These are phyloP conservation scores for Parapsyche elsis DNA, from an alignment of 1,140 invertebrate genomes.

Conservation along the genomic window DNA sequence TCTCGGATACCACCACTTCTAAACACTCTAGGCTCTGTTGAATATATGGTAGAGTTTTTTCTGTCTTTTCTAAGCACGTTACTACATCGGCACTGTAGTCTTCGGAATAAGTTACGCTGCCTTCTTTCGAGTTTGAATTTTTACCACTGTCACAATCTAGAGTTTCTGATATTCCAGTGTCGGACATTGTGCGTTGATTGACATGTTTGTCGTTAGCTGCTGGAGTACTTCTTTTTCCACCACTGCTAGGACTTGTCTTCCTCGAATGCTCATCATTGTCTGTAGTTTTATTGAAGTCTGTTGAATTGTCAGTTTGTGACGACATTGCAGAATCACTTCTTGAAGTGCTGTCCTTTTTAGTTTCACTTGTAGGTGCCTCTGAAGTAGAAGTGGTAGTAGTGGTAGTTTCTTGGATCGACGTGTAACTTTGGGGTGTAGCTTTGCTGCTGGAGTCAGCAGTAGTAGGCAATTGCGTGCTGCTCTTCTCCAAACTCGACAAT, in stretches of 20 bases:
- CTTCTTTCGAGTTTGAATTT: slow-evolving; percentile 37
- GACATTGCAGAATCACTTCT: slow-evolving; percentile 53
- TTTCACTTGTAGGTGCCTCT: slow-evolving; percentile 2
- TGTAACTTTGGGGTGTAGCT: slow-evolving; percentile 13
- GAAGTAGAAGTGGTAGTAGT: slow-evolving; percentile 39
- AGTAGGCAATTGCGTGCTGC: background rate
- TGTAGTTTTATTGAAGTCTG: slow-evolving; percentile 34
- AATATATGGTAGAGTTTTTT: slow-evolving; percentile 4
- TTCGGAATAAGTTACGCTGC: slow-evolving; percentile 47
- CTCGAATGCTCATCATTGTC: slow-evolving; percentile 38
- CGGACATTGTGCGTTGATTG: slow-evolving; percentile 35
- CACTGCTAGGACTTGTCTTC: slow-evolving; percentile 17
- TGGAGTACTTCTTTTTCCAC: background rate
- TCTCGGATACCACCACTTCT: slow-evolving; percentile 66
- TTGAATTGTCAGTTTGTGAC: slow-evolving; percentile 42
- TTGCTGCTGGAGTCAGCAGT: slow-evolving; percentile 22
- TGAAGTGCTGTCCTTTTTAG: slow-evolving; percentile 41
- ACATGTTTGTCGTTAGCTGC: slow-evolving; percentile 8
- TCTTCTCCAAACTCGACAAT: slow-evolving; percentile 26
- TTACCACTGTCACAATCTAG: slow-evolving; percentile 50
- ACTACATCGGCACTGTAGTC: slow-evolving; percentile 46
- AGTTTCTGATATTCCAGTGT: slow-evolving; percentile 54
- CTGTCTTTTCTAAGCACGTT: slow-evolving; percentile 51
- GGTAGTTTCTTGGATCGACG: slow-evolving; percentile 31
- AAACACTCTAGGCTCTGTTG: slow-evolving; percentile 58